A percentile compares a stretch with the other conserved stretches of the same genome.
These are phyloP conservation scores for Emydura subglobosa DNA, from an alignment of 2,113 vertebrate species.

Conservation along the genomic window DNA sequence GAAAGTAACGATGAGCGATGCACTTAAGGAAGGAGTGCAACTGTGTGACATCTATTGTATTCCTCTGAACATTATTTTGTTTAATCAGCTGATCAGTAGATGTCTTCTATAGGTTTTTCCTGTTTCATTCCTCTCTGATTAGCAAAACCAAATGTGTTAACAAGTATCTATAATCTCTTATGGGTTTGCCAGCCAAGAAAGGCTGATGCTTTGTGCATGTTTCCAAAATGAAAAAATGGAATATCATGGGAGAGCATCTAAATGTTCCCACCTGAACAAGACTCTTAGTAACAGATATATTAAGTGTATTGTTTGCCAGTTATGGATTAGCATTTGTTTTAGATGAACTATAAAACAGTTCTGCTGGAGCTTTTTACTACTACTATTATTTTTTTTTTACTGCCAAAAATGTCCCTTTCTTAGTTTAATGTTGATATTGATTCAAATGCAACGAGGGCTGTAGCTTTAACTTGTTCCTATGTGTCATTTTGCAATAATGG, in stretches of 20 bases:
- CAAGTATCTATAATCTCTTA: neutral
- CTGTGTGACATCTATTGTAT: neutral
- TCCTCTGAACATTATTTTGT: constrained; percentile 5
- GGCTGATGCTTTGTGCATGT: neutral
- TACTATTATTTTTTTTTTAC: neutral
- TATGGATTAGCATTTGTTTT: neutral
- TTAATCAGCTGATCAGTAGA: neutral
- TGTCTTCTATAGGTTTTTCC: neutral
- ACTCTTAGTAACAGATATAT: neutral
- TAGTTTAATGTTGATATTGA: neutral
- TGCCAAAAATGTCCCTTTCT: neutral
- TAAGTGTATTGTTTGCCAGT: neutral
- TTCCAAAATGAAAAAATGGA: neutral
- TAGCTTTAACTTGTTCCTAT: neutral
- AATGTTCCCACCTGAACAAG: neutral
- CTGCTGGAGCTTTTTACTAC: neutral
- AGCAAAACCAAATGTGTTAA: neutral
- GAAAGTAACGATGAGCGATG: neutral
- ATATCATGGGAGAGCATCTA: neutral
- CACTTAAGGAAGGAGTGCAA: neutral
- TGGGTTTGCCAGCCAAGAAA: neutral
- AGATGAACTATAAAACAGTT: neutral
- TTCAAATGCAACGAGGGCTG: neutral
- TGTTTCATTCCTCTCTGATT: neutral
- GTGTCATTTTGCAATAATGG: neutral